Evolutionary conservation across 2,797 vertebrate genomes (phyloP).

Genomic region (Nannoperca australis): DNA sequence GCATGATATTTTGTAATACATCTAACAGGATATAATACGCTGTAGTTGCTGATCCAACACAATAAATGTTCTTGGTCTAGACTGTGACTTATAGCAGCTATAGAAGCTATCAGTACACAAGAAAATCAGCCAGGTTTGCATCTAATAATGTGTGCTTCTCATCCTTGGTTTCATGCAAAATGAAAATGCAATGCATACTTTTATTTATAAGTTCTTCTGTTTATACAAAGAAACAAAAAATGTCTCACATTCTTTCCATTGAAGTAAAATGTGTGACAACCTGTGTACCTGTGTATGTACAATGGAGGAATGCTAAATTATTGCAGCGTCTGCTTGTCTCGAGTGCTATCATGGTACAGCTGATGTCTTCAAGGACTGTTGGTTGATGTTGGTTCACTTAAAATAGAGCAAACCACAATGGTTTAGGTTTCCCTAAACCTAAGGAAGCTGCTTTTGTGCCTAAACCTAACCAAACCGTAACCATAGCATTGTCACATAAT

Average conservation of each 20-base stretch:
- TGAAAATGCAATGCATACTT: background rate
- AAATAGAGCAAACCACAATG: background rate
- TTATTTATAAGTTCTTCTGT: background rate
- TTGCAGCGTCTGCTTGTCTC: background rate
- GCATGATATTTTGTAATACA: background rate
- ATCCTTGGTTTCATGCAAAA: background rate
- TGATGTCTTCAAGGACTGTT: background rate
- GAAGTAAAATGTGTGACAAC: background rate
- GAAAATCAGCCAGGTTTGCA: background rate
- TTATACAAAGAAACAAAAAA: constrained; percentile 5
- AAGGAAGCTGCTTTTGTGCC: no score
- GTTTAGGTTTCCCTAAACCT: background rate
- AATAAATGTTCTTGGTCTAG: background rate
- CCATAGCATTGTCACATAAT: no score
- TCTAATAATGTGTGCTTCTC: background rate
- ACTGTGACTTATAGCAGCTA: background rate
- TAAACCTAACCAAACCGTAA: background rate
- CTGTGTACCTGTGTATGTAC: no score
- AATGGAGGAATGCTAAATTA: background rate
- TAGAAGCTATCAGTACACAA: background rate
- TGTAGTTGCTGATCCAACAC: background rate
- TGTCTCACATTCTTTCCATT: background rate
- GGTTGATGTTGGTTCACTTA: background rate
- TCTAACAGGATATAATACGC: background rate
- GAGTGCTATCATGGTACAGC: background rate